These are phyloP conservation scores for Zophobas atratus DNA, from an alignment of 1,140 invertebrate genomes.

Conservation along the genomic window DNA sequence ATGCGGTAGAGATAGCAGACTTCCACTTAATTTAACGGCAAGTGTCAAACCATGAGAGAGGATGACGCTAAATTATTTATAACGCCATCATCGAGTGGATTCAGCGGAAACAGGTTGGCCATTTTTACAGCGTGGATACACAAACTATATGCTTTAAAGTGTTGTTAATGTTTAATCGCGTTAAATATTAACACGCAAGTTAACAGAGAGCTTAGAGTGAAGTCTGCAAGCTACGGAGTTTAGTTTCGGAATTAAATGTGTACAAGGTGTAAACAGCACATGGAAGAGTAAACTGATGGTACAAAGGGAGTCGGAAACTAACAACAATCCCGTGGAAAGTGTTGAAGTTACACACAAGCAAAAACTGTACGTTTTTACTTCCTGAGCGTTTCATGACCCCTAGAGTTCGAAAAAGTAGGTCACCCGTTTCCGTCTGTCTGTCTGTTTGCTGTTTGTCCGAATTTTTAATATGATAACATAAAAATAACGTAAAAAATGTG, in stretches of 20 bases:
- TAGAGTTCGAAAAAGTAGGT: too few relatives aligned
- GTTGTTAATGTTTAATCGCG: slow-evolving; percentile 6
- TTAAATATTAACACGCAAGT: slow-evolving; percentile 18
- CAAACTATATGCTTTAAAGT: slow-evolving; percentile 11
- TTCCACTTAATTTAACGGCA: slow-evolving; percentile 24
- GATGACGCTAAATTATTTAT: slow-evolving; percentile 22
- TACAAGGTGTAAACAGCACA: neutral
- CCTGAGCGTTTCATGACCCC: too few relatives aligned
- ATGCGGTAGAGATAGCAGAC: slow-evolving; percentile 15
- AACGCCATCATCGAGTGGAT: neutral
- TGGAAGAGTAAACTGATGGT: neutral
- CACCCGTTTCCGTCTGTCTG: too few relatives aligned
- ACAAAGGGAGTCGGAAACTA: too few relatives aligned
- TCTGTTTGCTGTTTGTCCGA: too few relatives aligned
- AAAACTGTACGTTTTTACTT: too few relatives aligned
- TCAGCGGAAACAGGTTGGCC: slow-evolving; percentile 4
- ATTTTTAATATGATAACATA: too few relatives aligned
- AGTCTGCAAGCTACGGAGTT: neutral
- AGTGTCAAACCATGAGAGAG: slow-evolving; percentile 25
- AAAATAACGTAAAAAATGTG: too few relatives aligned
- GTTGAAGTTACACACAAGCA: too few relatives aligned
- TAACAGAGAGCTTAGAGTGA: neutral
- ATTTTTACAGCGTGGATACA: slow-evolving; percentile 7
- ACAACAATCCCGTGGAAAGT: neutral
- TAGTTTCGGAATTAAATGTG: neutral